Percentiles rank a stretch among this genome's conserved stretches.
phyloP scores from a whole-genome alignment of 2,113 vertebrate species.

The Odontesthes bonariensis region DNA sequence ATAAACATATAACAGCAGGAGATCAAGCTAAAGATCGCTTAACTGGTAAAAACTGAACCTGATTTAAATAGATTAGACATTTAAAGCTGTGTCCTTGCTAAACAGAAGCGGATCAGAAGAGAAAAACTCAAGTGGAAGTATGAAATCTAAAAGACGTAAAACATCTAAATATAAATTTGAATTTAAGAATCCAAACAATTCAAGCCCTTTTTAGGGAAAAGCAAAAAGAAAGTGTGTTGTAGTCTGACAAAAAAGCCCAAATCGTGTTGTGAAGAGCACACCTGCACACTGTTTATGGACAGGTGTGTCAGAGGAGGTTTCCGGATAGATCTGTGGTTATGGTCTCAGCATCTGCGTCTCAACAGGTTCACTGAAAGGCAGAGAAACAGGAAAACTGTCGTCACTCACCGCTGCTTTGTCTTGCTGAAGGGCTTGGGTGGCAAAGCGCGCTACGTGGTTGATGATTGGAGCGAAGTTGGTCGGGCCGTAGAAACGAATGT shows the following conservation, averaged over 20 bases:
- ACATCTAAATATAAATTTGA: no score
- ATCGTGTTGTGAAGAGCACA: neutral
- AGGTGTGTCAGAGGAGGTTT: neutral
- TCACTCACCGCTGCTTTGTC: constrained; percentile 89
- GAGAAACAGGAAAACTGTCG: neutral
- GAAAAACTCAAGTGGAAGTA: no score
- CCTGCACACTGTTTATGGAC: neutral
- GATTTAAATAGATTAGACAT: no score
- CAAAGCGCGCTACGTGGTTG: constrained; percentile 96
- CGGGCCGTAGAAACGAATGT: constrained; percentile 97
- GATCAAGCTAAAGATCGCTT: no score
- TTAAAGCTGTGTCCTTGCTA: no score
- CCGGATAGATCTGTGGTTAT: neutral
- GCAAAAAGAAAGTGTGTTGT: neutral
- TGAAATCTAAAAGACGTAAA: no score
- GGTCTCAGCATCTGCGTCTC: constrained; percentile 8
- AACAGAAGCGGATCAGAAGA: no score
- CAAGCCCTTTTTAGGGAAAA: no score
- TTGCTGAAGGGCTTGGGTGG: constrained; percentile 93
- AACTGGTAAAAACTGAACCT: no score
- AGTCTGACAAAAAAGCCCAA: neutral
- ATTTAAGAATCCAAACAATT: no score
- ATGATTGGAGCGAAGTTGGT: constrained; percentile 98
- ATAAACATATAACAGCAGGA: no score
- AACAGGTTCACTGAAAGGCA: neutral